A percentile compares a stretch with the other conserved stretches of the same genome.
Conservation (phyloP, 2,797 vertebrate species). For the Natrix natrix region DNA sequence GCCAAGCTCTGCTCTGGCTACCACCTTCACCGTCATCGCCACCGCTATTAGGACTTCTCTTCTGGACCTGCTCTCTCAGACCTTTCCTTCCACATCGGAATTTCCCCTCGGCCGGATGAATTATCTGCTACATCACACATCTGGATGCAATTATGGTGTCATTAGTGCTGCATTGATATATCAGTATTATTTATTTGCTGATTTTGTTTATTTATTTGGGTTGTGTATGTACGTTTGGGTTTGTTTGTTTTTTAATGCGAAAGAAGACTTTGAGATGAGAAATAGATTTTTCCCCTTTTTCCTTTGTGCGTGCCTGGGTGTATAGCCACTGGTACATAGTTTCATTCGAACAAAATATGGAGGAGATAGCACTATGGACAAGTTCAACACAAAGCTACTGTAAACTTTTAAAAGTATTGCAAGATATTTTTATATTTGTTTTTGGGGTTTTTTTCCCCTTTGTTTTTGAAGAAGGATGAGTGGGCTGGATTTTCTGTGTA, state of each 20-base stretch:
- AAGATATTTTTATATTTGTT: constrained; percentile 78
- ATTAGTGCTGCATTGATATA: constrained; percentile 70
- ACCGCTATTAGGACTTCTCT: constrained; percentile 53
- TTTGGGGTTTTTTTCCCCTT: constrained; percentile 60
- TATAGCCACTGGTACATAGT: constrained; percentile 64
- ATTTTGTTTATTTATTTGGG: constrained; percentile 47
- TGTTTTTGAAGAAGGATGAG: constrained; percentile 64
- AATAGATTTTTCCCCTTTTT: constrained; percentile 50
- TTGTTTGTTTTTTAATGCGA: constrained; percentile 45
- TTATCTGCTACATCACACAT: constrained; percentile 57
- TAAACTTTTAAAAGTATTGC: constrained; percentile 81
- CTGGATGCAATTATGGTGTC: constrained; percentile 75
- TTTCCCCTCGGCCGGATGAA: constrained; percentile 65
- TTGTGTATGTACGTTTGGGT: constrained; percentile 2
- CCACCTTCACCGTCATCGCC: constrained; percentile 21
- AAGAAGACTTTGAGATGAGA: constrained; percentile 64
- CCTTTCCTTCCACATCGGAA: constrained; percentile 61
- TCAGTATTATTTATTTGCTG: constrained; percentile 77
- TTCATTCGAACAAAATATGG: constrained; percentile 65
- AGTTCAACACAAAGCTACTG: constrained; percentile 74
- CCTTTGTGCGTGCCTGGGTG: constrained; percentile 31
- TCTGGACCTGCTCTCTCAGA: constrained; percentile 33
- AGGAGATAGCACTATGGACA: constrained; percentile 65
- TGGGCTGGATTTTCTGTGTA: constrained; percentile 69
- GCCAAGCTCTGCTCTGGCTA: constrained; percentile 50